Base-by-base conservation (phyloP, 2,888 invertebrate genomes). In the Baronia brevicornis region DNA sequence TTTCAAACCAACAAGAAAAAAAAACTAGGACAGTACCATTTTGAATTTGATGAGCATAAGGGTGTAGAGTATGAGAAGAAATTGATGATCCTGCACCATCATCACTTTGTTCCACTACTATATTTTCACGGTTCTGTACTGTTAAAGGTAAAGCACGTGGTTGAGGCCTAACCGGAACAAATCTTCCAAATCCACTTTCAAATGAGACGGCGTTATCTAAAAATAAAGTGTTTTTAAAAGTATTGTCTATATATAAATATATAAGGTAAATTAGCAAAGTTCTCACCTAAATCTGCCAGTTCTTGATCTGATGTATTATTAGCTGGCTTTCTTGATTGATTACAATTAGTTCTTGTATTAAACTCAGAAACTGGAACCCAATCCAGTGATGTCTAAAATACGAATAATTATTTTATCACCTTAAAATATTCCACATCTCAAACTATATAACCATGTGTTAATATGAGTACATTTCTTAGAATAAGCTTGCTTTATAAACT, bases 281-380 rank as follows among this genome's bases (percentile, higher is more conserved):
- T 51, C 72, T 72, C 53, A 85, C 85, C 85, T 48, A 85, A 66
- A 55, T 85, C 85, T 30, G 71, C 68, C 30, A 80, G 55, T 60
- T 85, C 85, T 38, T 84, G 82, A 44, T 84, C 85, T 6, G 80
- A 77, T 36, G 74, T 68, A 50, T 80, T 79, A 49, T 85, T 84
- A 36, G 80, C 69, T 42, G 71, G 72, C 57, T 84, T 84, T 41
- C 84, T 74, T 43, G 79, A 65, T 47, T 82, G 79, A 50, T 73
- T 80, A 57, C 80, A 77, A 57, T 79, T 80, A 29, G 70, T 53
- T 56, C 84, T 71, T 42, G 71, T 60, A 48, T 84, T 84, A 51
- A 84, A 84, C 60, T 85, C 85, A 20, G 85, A 82, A 25, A 84
- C 84, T 30, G 85, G 84, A 40, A 85, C 79, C 85, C 84, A 85